Base-by-base conservation (phyloP, 2,888 invertebrate genomes). In the Euzetes globulus region DNA sequence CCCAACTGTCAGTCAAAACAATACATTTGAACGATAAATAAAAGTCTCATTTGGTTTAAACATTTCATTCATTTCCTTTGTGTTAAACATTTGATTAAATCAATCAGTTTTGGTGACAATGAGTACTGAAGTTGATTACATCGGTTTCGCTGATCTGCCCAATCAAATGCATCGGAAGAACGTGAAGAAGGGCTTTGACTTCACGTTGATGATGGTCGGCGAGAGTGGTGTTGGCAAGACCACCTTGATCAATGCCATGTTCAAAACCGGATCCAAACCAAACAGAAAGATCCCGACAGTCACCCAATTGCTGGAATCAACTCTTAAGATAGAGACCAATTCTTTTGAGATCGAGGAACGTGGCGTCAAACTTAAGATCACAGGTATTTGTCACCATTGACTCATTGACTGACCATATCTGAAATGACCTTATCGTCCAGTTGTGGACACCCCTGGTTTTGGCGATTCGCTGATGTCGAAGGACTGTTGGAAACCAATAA, bases 141-240 rank as follows among this genome's bases (percentile, higher is more conserved):
- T 94, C 50, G 94, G 94, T 3, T 94, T 94, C 84, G 96, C 95
- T 72, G 96, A 96, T 85, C 84, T 97, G 52, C 96, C 96, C 1
- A 95, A 96, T 84, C 96, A 96, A 84, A 95, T 97, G 33, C 95
- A 97, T 83, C 87, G 96, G 77, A 97, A 97, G 84, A 95, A 94
- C 0, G 96, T 96, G 73, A 97, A 97, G 84, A 96, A 95, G 82
- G 96, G 96, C 27, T 97, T 97, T 82, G 96, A 96, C 84, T 97
- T 97, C 82, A 96, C 96, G 0, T 85, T 97, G 15, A 96, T 97
- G 96, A 95, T 97, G 74, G 95, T 72, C 22, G 78, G 78, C 33
- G 78, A 78, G 68, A 77, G 77, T 63, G 78, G 78, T 33, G 41
- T 79, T 11, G 97, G 97, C 47, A 97, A 97, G 85, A 95, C 95